A percentile compares a stretch with the other conserved stretches of the same genome.
Evolutionary conservation across 2,888 invertebrate genomes (phyloP).

Genomic region (Erebia palarica): DNA sequence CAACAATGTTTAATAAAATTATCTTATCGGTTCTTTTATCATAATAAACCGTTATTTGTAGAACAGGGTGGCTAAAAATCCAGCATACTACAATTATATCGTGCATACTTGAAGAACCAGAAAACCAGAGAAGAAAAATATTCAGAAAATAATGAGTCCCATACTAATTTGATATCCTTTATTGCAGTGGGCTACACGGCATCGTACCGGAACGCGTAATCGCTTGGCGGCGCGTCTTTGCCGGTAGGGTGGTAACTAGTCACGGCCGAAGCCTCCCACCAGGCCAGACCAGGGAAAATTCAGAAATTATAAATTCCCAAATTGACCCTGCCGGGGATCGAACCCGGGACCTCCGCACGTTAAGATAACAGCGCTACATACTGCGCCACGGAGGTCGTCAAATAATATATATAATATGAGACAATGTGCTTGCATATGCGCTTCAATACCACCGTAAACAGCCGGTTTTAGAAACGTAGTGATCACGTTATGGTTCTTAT

Average conservation of each 20-base stretch:
- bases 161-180: background rate
- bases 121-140: background rate
- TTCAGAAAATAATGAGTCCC: background rate
- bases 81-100: background rate
- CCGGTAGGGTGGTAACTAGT: too few relatives aligned
- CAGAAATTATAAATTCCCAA: too few relatives aligned
- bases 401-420: too few relatives aligned
- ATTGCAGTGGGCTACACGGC: background rate
- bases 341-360: too few relatives aligned
- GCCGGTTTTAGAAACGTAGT: background rate
- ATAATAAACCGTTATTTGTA: conserved; percentile 2
- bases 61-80: conserved; percentile 7
- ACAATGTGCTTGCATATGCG: background rate
- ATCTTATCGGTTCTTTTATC: background rate
- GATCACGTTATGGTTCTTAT: background rate
- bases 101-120: background rate
- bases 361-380: too few relatives aligned
- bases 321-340: too few relatives aligned
- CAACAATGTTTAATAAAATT: background rate
- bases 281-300: too few relatives aligned
- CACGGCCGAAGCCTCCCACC: too few relatives aligned
- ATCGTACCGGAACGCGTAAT: too few relatives aligned
- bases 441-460: background rate
- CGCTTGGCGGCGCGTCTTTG: too few relatives aligned
- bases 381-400: too few relatives aligned